Evolutionary conservation across 2,888 invertebrate genomes (phyloP), one percentile per base, ranked within the genome.

Genomic region (Eilema depressum): DNA sequence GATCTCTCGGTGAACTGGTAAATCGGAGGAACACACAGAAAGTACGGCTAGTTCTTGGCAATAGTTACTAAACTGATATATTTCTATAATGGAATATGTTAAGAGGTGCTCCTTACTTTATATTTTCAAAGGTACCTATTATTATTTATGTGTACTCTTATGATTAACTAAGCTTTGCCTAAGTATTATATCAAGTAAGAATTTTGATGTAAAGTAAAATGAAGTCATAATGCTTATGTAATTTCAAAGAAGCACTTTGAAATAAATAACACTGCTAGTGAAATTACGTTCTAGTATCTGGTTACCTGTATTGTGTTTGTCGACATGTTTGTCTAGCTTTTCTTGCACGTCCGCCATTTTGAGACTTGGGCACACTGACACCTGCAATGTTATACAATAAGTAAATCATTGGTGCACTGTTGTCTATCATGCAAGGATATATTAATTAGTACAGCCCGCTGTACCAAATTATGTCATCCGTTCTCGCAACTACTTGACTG

Each of bases 231-330:
- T 59, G 17, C 0, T 3, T n/a, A n/a, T n/a, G 12, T 57, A 25
- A 10, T 23, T 57, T 23, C 17, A 59, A 25, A 59, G 14, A 8
- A 17, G 28, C 25, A 17, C 28, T 17, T 53, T 20, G 8, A 28
- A 25, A 7, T 20, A 28, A 26, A 26, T 28, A 12, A 28, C 12
- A 61, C 30, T 30, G 28, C 61, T 11, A 61, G 17, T 61, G 26
- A 11, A 59, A 59, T 59, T 25, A 59, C 0, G 33, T 20, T 68
- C 37, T 65, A 71, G 60, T 59, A 12, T 68, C 12, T 71, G 20
- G n/a, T 70, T 89, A 95, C 95, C 95, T 94, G 94, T 91, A 71
- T 92, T 94, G 73, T 94, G 94, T 87, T 94, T 94, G 70, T 94
- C 93, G 74, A 83, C 82, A 56, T 82, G 86, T 78, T 93, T 92